phyloP scores from a whole-genome alignment of 64 coral and sea anemone species.

The Hydrozoanthus tunicans region DNA sequence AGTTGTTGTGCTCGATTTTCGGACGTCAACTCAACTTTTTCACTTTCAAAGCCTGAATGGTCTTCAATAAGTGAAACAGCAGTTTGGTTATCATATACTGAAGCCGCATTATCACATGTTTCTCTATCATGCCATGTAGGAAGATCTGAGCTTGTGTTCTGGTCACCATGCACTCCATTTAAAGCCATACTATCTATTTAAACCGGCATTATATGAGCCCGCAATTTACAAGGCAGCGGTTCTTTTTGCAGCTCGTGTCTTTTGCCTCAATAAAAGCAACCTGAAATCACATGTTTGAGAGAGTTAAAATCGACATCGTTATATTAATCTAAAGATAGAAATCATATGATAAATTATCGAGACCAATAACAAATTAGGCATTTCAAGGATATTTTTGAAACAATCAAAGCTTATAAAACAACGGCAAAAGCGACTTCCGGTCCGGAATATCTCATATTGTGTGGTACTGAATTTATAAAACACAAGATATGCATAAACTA shows the following conservation, averaged over 20 bases:
- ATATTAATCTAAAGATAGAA: not conserved
- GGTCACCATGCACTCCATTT: not conserved
- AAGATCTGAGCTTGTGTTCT: not conserved
- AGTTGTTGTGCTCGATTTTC: not conserved
- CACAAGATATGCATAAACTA: not conserved
- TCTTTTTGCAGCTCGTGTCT: not conserved
- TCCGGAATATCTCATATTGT: not conserved
- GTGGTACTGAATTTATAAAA: no score
- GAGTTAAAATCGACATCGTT: not conserved
- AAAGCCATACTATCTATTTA: slow-evolving; percentile 2
- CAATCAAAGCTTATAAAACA: not conserved
- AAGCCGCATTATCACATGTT: not conserved
- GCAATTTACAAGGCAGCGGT: slow-evolving; percentile 22
- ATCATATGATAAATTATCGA: not conserved
- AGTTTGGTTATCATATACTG: not conserved
- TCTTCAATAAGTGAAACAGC: not conserved
- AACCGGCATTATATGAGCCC: slow-evolving; percentile 40
- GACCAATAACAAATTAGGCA: not conserved
- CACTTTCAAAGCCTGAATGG: not conserved
- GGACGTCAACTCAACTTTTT: slow-evolving; percentile 13
- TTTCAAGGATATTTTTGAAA: not conserved
- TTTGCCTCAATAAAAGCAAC: not conserved
- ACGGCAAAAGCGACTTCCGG: slow-evolving; percentile 26
- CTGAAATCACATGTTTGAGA: slow-evolving; percentile 1
- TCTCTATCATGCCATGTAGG: not conserved